Percentiles rank a stretch among this genome's conserved stretches.
phyloP scores from a whole-genome alignment of 2,113 vertebrate species.

The Apeltes quadracus region DNA sequence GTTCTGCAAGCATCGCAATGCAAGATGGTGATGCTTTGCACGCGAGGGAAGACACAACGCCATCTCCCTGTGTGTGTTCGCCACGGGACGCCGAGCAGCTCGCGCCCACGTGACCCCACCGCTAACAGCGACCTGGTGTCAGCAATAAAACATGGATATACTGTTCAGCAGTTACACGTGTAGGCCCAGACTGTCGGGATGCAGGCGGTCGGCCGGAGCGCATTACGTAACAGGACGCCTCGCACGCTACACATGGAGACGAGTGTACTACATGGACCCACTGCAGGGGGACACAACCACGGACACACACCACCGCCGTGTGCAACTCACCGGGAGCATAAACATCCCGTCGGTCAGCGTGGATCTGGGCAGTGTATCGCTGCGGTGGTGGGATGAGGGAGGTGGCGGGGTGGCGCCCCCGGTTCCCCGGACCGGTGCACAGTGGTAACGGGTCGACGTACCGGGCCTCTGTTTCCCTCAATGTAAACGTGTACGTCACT shows the following conservation, averaged over 20 bases:
- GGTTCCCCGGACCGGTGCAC: neutral
- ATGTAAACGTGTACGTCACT: slow-evolving; percentile 38
- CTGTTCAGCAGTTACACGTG: slow-evolving; percentile 53
- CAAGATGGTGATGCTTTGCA: slow-evolving; percentile 4
- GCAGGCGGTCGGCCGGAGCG: slow-evolving; percentile 54
- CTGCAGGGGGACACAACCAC: slow-evolving; percentile 28
- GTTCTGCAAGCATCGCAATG: slow-evolving; percentile 13
- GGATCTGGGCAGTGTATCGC: slow-evolving; percentile 15
- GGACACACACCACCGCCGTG: slow-evolving; percentile 19
- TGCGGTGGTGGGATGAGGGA: slow-evolving; percentile 6
- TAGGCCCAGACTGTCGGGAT: slow-evolving; percentile 48
- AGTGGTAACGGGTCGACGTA: slow-evolving; percentile 1
- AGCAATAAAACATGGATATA: neutral
- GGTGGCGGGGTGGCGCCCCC: neutral
- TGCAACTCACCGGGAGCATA: slow-evolving; percentile 51
- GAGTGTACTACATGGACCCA: slow-evolving; percentile 1
- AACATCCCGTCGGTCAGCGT: slow-evolving; percentile 57
- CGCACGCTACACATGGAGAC: slow-evolving; percentile 22
- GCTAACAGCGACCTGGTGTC: slow-evolving; percentile 8
- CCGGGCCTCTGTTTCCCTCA: slow-evolving; percentile 45
- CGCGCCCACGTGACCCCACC: neutral
- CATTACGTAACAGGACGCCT: slow-evolving; percentile 73
- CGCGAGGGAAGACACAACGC: neutral
- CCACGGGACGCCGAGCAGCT: neutral
- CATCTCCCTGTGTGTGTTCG: slow-evolving; percentile 1